Base-by-base conservation (phyloP, 2,888 invertebrate species). In the Pammene aurita region DNA sequence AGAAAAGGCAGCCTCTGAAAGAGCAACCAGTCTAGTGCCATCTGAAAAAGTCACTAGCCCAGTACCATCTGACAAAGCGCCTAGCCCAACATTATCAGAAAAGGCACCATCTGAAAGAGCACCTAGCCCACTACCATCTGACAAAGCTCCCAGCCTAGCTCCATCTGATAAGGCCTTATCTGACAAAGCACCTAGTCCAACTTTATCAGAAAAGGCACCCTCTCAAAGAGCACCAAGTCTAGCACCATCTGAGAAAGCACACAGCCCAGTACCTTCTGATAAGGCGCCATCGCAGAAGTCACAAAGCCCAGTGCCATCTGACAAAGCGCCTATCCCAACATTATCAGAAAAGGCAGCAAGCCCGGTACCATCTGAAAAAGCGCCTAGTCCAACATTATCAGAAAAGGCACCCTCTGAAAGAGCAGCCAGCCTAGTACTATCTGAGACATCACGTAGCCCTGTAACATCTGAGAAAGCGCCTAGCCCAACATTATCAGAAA, bases 61-160 rank as follows among this genome's bases (percentile, higher is more conserved):
- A 46, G 7, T 16, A 16, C 35, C 13, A 14, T 38, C 54, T 14
- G 13, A 54, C 11, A 72, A 67, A 11, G 65, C 5, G 4, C 66
- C 67, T 7, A 75, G 68, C 41, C 72, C 65, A 14, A 46, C 55
- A 5, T 16, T 35, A 11, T 55, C 35, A 26, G 74, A 56, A n/a
- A 69, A 74, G 26, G 71, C 11, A 11, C 66, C 73, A 0, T 52
- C 60, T 0, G 70, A 66, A 0, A n/a, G n/a, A n/a, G n/a, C n/a
- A n/a, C n/a, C n/a, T n/a, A n/a, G n/a, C n/a, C n/a, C n/a, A n/a
- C n/a, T n/a, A n/a, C n/a, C n/a, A n/a, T n/a, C n/a, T n/a, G n/a
- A n/a, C n/a, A 71, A 67, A 7, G 18, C 57, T 4, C 41, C 16
- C 7, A 48, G 48, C 48, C 67, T 11, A n/a, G 52, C 18, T 0